These are phyloP conservation scores for Petrolisthes manimaculis DNA, from an alignment of 2,888 invertebrate genomes.

Conservation along the genomic window DNA sequence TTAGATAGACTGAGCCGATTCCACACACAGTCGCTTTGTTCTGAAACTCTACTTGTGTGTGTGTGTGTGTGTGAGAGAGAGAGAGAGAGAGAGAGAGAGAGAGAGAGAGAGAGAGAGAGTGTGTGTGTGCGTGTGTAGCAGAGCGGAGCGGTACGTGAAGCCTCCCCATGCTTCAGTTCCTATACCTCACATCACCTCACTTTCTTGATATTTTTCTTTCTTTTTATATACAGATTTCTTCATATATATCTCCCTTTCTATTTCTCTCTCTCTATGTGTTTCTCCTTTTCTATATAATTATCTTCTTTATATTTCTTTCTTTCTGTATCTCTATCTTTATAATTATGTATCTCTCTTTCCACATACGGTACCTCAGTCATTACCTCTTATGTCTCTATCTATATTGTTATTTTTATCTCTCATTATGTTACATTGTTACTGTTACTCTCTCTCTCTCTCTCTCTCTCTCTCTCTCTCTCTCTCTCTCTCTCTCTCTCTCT, in stretches of 20 bases:
- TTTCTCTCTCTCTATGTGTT: neutral
- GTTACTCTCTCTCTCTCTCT: slow-evolving; percentile 16
- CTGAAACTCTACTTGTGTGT: neutral
- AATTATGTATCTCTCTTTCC: neutral
- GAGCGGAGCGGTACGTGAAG: neutral
- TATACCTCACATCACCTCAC: neutral
- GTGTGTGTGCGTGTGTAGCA: neutral
- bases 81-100: neutral
- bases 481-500: slow-evolving; percentile 11
- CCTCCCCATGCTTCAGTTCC: neutral
- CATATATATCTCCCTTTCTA: neutral
- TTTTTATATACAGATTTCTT: neutral
- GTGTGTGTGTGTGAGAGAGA: neutral
- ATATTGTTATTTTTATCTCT: slow-evolving; percentile 15
- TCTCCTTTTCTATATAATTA: neutral
- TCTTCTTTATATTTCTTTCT: neutral
- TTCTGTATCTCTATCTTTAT: neutral
- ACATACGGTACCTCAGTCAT: neutral
- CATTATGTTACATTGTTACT: neutral
- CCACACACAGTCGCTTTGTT: no score
- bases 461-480: slow-evolving; percentile 28
- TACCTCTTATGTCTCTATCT: neutral
- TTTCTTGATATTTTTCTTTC: neutral
- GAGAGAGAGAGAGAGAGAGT: neutral
- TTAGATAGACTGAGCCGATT: no score